phyloP scores from a whole-genome alignment of 2,888 invertebrate genomes.

The Aethes cnicana region DNA sequence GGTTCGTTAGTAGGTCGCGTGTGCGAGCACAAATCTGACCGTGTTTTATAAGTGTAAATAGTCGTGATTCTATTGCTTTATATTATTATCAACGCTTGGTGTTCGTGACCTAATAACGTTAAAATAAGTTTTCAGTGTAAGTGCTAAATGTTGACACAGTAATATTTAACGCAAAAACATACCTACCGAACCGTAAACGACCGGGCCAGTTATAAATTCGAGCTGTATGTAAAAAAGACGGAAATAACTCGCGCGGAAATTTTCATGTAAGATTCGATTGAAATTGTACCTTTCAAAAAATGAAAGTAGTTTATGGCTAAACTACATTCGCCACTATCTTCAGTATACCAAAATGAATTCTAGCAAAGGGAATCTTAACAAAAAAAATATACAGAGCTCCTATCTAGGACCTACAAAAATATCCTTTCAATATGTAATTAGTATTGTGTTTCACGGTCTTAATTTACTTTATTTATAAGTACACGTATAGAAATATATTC shows the following conservation, averaged over 20 bases:
- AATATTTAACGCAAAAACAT: constrained; percentile 11
- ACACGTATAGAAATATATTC: too few relatives aligned
- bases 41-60: neutral
- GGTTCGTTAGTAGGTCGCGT: constrained; percentile 17
- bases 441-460: too few relatives aligned
- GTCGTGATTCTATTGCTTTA: neutral
- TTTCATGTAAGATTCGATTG: constrained; percentile 4
- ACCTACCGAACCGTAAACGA: constrained; percentile 1
- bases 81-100: neutral
- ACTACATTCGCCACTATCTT: too few relatives aligned
- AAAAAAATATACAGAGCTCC: too few relatives aligned
- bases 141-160: neutral
- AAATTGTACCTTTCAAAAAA: too few relatives aligned
- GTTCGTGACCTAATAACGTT: neutral
- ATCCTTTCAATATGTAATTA: too few relatives aligned
- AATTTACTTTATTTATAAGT: too few relatives aligned
- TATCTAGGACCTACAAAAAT: too few relatives aligned
- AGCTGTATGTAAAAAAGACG: neutral
- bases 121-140: neutral
- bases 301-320: too few relatives aligned
- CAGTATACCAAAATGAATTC: too few relatives aligned
- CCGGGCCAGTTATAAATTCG: constrained; percentile 6
- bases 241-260: constrained; percentile 6
- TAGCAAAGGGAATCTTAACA: too few relatives aligned
- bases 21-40: neutral